Evolutionary conservation across 2,888 invertebrate genomes (phyloP).

Genomic region (Pelosia muscerda): DNA sequence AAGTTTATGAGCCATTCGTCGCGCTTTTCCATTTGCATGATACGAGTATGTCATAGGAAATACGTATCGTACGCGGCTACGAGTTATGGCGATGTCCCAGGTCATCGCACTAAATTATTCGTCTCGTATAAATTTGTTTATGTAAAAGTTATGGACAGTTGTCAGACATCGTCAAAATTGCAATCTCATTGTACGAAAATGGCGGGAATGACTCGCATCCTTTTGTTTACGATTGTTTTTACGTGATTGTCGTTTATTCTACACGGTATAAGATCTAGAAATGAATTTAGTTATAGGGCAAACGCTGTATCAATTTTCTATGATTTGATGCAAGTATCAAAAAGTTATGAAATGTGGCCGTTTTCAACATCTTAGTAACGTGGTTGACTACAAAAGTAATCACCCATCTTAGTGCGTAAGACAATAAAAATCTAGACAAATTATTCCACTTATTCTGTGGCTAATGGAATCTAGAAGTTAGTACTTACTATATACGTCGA

Average conservation of each 20-base stretch:
- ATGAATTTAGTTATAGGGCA: not conserved
- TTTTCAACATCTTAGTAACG: not conserved
- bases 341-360: not conserved
- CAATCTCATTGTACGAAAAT: constrained; percentile 46
- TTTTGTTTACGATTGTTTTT: constrained; percentile 38
- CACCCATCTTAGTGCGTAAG: not conserved
- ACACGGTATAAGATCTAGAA: constrained; percentile 14
- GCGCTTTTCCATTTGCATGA: constrained; percentile 83
- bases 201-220: constrained; percentile 25
- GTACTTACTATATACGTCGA: constrained; percentile 26
- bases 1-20: constrained; percentile 81
- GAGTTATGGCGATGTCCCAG: constrained; percentile 61
- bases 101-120: constrained; percentile 62
- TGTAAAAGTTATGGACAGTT: constrained; percentile 54
- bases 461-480: constrained; percentile 3
- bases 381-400: not conserved
- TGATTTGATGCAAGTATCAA: not conserved
- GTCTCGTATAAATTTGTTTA: constrained; percentile 58
- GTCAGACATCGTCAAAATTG: constrained; percentile 51
- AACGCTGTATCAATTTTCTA: not conserved
- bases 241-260: constrained; percentile 24
- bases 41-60: constrained; percentile 69
- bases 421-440: constrained; percentile 2
- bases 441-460: not conserved
- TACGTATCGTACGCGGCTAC: constrained; percentile 49